Conservation (phyloP, 2,888 invertebrate genomes). For the Chouioia cunea region DNA sequence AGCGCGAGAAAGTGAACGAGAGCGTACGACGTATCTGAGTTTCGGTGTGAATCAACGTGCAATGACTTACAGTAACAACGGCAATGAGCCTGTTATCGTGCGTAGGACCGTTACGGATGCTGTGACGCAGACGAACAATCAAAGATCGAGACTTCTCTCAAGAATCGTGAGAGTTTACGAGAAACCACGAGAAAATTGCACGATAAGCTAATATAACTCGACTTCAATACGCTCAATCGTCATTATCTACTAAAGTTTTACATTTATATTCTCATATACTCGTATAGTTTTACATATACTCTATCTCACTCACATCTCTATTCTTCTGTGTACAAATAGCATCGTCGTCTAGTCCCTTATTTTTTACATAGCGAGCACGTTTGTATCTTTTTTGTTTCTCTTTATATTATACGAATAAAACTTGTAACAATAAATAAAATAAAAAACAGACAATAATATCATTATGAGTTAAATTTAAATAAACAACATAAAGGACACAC, state of each 20-base stretch:
- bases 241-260: neutral
- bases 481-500: conserved; percentile 27
- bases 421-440: conserved; percentile 29
- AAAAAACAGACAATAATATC: conserved; percentile 33
- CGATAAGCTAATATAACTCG: conserved; percentile 52
- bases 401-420: conserved; percentile 40
- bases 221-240: neutral
- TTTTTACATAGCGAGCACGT: conserved; percentile 27
- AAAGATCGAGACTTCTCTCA: conserved; percentile 39
- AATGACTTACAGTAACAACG: conserved; percentile 63
- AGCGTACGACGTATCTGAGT: conserved; percentile 57
- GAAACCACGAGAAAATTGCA: conserved; percentile 57
- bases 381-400: neutral
- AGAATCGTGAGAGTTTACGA: conserved; percentile 54
- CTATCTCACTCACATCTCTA: too few species aligned
- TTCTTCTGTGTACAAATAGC: conserved; percentile 12
- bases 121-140: conserved; percentile 16
- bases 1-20: conserved; percentile 49
- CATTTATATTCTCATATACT: conserved; percentile 16
- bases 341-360: neutral
- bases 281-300: too few species aligned
- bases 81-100: conserved; percentile 63
- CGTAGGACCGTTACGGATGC: conserved; percentile 25
- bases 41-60: conserved; percentile 64
- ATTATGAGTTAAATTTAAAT: conserved; percentile 20